Conservation (phyloP, 1,140 invertebrate genomes). For the Lepeophtheirus salmonis region DNA sequence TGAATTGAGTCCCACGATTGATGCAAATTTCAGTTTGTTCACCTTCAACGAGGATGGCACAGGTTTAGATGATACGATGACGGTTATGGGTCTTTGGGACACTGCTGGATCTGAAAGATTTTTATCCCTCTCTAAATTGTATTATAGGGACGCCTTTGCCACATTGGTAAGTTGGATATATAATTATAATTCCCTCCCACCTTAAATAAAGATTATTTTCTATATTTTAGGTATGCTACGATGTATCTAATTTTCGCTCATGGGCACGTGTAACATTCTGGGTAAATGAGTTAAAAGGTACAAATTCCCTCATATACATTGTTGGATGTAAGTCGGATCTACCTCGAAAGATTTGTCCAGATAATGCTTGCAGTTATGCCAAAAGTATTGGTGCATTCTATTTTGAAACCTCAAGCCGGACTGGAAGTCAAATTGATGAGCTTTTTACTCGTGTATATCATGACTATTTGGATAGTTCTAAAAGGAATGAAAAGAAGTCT, state of each 20-base stretch:
- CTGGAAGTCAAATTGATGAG: background rate
- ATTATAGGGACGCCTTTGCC: slow-evolving; percentile 2
- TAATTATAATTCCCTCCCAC: no score
- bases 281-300: background rate
- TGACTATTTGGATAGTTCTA: background rate
- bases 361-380: background rate
- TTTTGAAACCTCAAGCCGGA: background rate
- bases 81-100: slow-evolving; percentile 8
- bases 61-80: background rate
- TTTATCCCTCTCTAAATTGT: background rate
- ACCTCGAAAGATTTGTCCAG: background rate
- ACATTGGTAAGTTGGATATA: no score
- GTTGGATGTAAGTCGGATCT: background rate
- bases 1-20: background rate
- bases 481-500: no score
- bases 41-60: background rate
- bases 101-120: slow-evolving; percentile 4
- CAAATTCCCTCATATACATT: background rate
- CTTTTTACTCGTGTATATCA: background rate
- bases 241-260: background rate
- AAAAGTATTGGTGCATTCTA: background rate
- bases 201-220: no score
- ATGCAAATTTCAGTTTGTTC: background rate
- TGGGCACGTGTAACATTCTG: background rate
- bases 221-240: background rate